These are phyloP conservation scores for Dyspetes luteomarginatus DNA, from an alignment of 2,888 invertebrate species.

Conservation along the genomic window DNA sequence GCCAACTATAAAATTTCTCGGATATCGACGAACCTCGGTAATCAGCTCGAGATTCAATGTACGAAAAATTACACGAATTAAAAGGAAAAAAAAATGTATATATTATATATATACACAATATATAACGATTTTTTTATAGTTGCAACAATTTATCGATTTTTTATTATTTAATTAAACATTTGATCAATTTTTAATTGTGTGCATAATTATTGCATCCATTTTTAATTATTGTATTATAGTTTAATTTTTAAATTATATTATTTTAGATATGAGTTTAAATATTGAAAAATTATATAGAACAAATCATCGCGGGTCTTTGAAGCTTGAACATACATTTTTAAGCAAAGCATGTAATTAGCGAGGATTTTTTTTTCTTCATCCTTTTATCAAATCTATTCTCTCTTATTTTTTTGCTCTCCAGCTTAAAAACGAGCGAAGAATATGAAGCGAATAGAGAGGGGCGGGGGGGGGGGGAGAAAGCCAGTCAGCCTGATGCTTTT, in stretches of 20 bases:
- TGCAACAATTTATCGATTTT: not conserved
- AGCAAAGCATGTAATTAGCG: slow-evolving; percentile 16
- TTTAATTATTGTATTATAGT: too few species aligned
- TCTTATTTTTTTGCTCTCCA: not conserved
- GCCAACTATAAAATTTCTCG: slow-evolving; percentile 1
- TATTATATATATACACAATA: not conserved
- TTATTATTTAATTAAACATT: not conserved
- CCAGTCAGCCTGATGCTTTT: slow-evolving; percentile 14
- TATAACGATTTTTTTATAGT: not conserved
- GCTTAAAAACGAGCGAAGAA: not conserved
- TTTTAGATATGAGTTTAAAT: not conserved
- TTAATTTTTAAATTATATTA: too few species aligned
- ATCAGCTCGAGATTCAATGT: too few species aligned
- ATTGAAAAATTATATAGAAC: not conserved
- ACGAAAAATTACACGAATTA: too few species aligned
- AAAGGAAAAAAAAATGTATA: too few species aligned
- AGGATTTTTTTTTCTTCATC: slow-evolving; percentile 17
- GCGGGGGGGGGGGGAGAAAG: slow-evolving; percentile 7
- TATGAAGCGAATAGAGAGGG: not conserved
- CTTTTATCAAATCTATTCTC: too few species aligned
- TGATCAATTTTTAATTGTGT: too few species aligned
- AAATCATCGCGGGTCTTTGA: too few species aligned
- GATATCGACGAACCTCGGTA: not conserved
- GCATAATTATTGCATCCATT: too few species aligned
- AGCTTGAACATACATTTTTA: not conserved